phyloP scores from a whole-genome alignment of 2,888 invertebrate genomes.

The Hypomecis punctinalis region DNA sequence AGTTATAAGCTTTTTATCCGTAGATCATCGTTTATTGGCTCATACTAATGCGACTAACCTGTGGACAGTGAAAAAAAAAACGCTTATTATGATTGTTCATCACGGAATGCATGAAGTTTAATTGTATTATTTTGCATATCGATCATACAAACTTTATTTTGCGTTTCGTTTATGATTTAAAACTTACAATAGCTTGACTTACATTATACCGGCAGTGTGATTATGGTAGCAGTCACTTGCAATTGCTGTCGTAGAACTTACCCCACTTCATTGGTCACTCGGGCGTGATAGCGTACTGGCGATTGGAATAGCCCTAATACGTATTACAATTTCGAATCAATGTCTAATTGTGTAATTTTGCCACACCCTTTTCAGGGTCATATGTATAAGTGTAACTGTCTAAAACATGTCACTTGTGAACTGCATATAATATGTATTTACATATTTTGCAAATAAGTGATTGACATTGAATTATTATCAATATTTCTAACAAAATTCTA shows the following conservation, averaged over 20 bases:
- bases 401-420: too few species aligned
- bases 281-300: not conserved
- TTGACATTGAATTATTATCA: too few species aligned
- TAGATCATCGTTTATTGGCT: conserved; percentile 3
- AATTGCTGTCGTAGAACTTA: not conserved
- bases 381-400: too few species aligned
- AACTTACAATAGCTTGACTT: not conserved
- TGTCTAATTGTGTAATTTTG: too few species aligned
- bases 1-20: conserved; percentile 8
- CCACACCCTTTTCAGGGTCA: too few species aligned
- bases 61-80: not conserved
- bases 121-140: not conserved
- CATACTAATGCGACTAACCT: conserved; percentile 21
- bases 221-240: not conserved
- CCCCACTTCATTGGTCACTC: not conserved
- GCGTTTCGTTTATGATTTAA: conserved; percentile 5
- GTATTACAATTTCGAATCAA: too few species aligned
- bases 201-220: not conserved
- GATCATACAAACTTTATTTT: not conserved
- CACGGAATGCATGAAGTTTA: conserved; percentile 4
- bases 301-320: too few species aligned
- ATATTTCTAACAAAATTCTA: too few species aligned
- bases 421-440: too few species aligned
- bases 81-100: not conserved
- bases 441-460: too few species aligned